Evolutionary conservation across 2,888 invertebrate genomes (phyloP), one percentile per base, ranked within the genome.

Genomic region (Leptarthrus brevirostris): DNA sequence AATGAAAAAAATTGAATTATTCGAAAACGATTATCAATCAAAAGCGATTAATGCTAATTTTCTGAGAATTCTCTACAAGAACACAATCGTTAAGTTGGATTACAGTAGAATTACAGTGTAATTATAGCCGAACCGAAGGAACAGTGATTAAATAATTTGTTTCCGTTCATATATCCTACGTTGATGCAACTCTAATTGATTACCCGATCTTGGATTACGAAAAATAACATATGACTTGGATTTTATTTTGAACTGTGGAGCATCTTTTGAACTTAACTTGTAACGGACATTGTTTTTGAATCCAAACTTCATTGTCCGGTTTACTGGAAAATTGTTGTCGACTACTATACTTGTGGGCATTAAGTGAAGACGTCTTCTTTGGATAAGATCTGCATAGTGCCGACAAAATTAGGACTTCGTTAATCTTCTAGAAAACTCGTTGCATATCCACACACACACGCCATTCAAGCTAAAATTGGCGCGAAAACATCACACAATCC

Each of bases 71-170:
- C 22, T 69, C 16, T 69, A 69, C 20, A 69, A 52, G 14, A 69
- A 69, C 49, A 52, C 30, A 5, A 69, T 69, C 16, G 52, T 69
- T 26, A 69, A 69, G 34, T 52, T 69, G 52, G 52, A 69, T 69
- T 34, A 69, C 20, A 52, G 30, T 52, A 52, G 1, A n/a, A 44
- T 3, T 34, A 18, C 20, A n/a, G 69, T 69, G 69, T 69, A 69
- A 69, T 8, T 10, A n/a, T n/a, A n/a, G n/a, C n/a, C n/a, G 30
- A 56, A 52, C 3, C 22, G 14, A 20, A 2, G 10, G 24, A 26
- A 54, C 30, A 54, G 54, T 12, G 30, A 26, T 64, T 64, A 64
- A 36, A n/a, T 47, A 64, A 64, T 16, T 44, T 24, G 14, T 47
- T 34, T 36, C 36, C 58, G 58, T n/a, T n/a, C n/a, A n/a, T n/a